Percentiles rank a stretch among this genome's conserved stretches.
These are phyloP conservation scores for Linnaemya tessellans DNA, from an alignment of 2,888 invertebrate species.

Conservation along the genomic window DNA sequence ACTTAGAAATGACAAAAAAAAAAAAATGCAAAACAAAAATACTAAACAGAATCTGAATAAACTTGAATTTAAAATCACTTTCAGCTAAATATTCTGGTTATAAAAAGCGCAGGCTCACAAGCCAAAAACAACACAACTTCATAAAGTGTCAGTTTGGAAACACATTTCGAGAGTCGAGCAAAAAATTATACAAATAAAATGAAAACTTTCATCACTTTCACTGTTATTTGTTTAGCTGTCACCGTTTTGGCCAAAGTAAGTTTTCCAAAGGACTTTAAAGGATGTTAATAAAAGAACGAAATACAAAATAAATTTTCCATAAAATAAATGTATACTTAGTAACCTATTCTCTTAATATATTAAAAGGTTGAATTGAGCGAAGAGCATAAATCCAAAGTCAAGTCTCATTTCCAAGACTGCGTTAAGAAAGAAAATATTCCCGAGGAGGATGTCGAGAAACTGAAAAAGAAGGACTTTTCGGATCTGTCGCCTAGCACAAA, in stretches of 20 bases:
- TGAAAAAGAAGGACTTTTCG: constrained; percentile 75
- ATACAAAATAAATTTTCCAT: too few species aligned
- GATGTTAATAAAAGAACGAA: background rate
- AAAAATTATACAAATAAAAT: constrained; percentile 66
- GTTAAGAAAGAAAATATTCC: constrained; percentile 73
- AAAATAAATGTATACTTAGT: too few species aligned
- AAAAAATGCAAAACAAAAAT: background rate
- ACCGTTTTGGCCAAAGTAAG: constrained; percentile 75
- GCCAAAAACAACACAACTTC: constrained; percentile 38
- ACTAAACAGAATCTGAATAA: background rate
- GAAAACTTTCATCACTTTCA: constrained; percentile 76
- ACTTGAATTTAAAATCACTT: background rate
- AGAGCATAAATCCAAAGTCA: constrained; percentile 77
- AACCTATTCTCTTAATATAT: too few species aligned
- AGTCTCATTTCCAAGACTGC: constrained; percentile 75
- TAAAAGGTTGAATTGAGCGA: constrained; percentile 72
- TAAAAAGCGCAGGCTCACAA: background rate
- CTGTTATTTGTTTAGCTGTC: constrained; percentile 74
- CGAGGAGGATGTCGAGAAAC: constrained; percentile 75
- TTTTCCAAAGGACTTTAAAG: constrained; percentile 11
- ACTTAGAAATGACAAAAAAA: background rate
- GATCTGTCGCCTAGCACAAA: constrained; percentile 76
- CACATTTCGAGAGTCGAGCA: background rate
- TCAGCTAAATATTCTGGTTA: background rate
- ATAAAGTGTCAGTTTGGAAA: constrained; percentile 5